Base-by-base conservation (phyloP, 2,113 vertebrate species). In the Pedionomus torquatus region DNA sequence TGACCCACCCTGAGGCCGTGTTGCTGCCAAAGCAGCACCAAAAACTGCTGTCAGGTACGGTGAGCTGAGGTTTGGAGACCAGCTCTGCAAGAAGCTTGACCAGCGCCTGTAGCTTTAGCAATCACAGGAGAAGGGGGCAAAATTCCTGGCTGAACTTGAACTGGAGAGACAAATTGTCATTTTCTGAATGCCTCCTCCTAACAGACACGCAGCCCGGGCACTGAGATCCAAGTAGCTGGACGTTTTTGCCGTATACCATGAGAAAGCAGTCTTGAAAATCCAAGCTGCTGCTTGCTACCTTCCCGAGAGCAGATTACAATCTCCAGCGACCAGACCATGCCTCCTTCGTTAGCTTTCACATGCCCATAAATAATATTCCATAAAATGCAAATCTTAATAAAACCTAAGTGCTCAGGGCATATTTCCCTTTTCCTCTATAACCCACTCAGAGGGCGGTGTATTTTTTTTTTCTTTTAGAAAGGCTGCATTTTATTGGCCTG, bases 301-400 rank as follows among this genome's bases (percentile, higher is more conserved):
- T 65, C 52, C 87, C 35, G 1, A 26, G n/a, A 61, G 48, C 63
- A 33, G 60, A 37, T 11, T 74, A 85, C 65, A 35, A 63, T 44
- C 57, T 51, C 35, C 87, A 55, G 90, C 1, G 0, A 63, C 65
- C 77, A n/a, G 70, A 35, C 80, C 1, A 0, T 0, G 7, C 46
- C 64, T 76, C 88, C 94, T 90, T 88, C 69, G 1, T 79, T 74
- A 66, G 70, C 77, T 92, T 91, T 93, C 94, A 94, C 61, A 48
- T 52, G 61, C 78, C 75, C 43, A 54, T 90, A 93, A 93, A 95
- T 90, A 90, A 90, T 93, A 93, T 64, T 54, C 90, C 65, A 85
- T 89, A 89, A 91, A 95, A 95, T 51, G 82, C 78, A 95, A 97
- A 95, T 60, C 1, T 5, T 95, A 94, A 93, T 83, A 75, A 93